phyloP scores from a whole-genome alignment of 2,888 invertebrate genomes.

The Drosophila mettleri region DNA sequence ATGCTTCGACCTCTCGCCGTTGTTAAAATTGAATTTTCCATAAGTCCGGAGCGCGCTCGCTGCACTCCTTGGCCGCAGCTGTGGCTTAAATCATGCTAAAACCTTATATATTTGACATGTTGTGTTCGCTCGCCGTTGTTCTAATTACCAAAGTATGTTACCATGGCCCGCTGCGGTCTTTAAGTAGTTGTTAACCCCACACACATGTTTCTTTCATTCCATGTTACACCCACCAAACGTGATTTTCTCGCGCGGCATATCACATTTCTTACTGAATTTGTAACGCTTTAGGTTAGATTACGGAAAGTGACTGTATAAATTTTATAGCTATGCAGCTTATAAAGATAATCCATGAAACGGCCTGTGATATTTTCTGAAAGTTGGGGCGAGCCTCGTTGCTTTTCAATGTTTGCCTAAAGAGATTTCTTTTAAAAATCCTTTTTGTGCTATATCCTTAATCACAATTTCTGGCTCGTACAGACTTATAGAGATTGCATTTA shows the following conservation, averaged over 20 bases:
- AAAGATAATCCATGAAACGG: not conserved
- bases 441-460: no score
- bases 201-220: conserved; percentile 32
- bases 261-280: not conserved
- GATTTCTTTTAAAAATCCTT: no score
- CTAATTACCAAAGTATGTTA: conserved; percentile 48
- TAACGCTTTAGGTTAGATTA: not conserved
- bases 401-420: not conserved
- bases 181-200: conserved; percentile 48
- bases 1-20: conserved; percentile 41
- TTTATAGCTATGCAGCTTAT: not conserved
- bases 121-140: conserved; percentile 40
- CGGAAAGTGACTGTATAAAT: no score
- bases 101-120: conserved; percentile 54
- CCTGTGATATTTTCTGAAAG: not conserved
- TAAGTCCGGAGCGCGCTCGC: conserved; percentile 59
- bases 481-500: not conserved
- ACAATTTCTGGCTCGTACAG: no score
- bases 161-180: conserved; percentile 20
- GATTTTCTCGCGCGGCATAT: conserved; percentile 10
- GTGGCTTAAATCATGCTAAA: conserved; percentile 47
- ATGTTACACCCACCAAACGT: conserved; percentile 44
- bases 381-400: no score
- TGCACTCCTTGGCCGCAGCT: conserved; percentile 23
- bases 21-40: conserved; percentile 69